Conservation (phyloP, 2,797 vertebrate genomes). For the Cuculus canorus region DNA sequence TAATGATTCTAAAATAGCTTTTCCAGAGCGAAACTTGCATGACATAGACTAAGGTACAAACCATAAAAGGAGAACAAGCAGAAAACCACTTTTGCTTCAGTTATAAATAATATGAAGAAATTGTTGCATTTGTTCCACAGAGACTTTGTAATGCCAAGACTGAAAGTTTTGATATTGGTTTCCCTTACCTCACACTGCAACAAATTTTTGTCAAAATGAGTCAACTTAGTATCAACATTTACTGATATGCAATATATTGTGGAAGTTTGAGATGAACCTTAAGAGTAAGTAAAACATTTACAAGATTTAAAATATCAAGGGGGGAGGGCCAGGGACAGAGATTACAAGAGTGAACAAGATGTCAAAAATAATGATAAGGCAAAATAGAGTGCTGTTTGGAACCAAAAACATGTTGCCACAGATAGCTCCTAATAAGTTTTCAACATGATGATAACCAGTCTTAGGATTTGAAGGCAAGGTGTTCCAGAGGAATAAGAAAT, state of each 20-base stretch:
- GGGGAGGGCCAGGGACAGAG: not conserved
- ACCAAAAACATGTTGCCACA: not conserved
- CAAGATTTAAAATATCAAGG: not conserved
- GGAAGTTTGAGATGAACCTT: not conserved
- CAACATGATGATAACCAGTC: not conserved
- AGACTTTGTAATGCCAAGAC: not conserved
- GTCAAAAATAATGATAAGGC: not conserved
- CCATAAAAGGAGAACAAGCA: not conserved
- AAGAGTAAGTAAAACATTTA: not conserved
- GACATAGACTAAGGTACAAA: not conserved
- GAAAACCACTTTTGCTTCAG: not conserved
- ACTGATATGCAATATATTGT: not conserved
- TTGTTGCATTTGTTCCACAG: not conserved
- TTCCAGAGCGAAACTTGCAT: not conserved
- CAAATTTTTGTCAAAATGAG: not conserved
- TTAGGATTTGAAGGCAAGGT: not conserved
- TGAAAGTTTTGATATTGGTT: not conserved
- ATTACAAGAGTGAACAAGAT: not conserved
- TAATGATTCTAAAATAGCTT: not conserved
- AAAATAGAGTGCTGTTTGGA: not conserved
- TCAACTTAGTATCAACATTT: not conserved
- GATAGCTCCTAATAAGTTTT: not conserved
- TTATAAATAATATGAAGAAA: not conserved
- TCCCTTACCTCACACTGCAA: not conserved
- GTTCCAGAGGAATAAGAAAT: not conserved